Conservation (phyloP, 1,140 invertebrate species). For the Drosophila mauritiana region DNA sequence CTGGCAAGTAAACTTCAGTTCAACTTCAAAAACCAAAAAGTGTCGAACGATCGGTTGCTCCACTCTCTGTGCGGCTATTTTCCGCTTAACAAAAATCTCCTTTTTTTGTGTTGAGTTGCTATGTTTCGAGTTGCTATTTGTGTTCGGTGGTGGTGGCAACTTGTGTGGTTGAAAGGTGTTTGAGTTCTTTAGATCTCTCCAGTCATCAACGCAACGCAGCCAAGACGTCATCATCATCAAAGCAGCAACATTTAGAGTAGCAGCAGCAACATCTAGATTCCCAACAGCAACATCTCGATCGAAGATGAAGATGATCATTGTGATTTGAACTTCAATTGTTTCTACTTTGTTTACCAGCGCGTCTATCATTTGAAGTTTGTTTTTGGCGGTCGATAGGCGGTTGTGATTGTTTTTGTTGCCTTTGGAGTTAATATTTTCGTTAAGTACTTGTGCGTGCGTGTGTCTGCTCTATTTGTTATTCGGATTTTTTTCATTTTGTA, state of each 20-base stretch:
- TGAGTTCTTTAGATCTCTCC: slow-evolving; percentile 82
- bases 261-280: slow-evolving; percentile 42
- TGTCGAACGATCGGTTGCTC: slow-evolving; percentile 69
- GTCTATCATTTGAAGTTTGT: slow-evolving; percentile 66
- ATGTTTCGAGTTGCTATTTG: slow-evolving; percentile 17
- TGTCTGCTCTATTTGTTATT: slow-evolving; percentile 75
- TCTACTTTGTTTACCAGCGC: slow-evolving; percentile 68
- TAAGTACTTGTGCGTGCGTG: slow-evolving; percentile 52
- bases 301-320: slow-evolving; percentile 53
- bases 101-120: slow-evolving; percentile 9
- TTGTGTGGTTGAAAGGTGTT: slow-evolving; percentile 75
- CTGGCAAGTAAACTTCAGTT: slow-evolving; percentile 73
- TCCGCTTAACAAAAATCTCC: slow-evolving; percentile 79
- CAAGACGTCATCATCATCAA: slow-evolving; percentile 58
- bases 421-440: slow-evolving; percentile 61
- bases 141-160: slow-evolving; percentile 47
- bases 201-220: slow-evolving; percentile 69
- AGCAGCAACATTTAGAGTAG: slow-evolving; percentile 42
- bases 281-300: slow-evolving; percentile 34
- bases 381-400: slow-evolving; percentile 49
- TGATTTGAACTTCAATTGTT: slow-evolving; percentile 77
- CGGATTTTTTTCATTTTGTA: slow-evolving; percentile 57
- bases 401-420: slow-evolving; percentile 36
- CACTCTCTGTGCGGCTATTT: slow-evolving; percentile 75
- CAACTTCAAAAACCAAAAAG: slow-evolving; percentile 78